Conservation (phyloP, 2,113 vertebrate species). For the Recurvirostra avosetta region DNA sequence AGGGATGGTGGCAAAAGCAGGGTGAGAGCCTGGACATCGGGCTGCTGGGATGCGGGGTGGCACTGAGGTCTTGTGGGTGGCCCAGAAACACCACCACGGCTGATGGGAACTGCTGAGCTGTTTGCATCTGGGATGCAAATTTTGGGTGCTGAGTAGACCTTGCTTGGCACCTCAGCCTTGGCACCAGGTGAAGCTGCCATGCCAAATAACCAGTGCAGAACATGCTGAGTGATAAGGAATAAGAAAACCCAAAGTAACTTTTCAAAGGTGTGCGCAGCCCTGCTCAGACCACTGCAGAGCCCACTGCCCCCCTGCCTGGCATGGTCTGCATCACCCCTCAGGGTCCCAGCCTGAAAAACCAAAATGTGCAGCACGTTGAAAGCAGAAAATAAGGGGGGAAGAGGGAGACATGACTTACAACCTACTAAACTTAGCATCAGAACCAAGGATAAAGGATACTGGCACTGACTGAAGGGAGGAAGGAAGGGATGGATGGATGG, state of each 20-base stretch:
- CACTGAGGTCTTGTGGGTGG: background rate
- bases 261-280: background rate
- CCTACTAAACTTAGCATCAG: background rate
- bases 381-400: background rate
- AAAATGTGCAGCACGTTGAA: background rate
- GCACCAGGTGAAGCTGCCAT: background rate
- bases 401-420: background rate
- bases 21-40: rapidly evolving
- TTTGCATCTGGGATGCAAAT: background rate
- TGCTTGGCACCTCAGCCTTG: background rate
- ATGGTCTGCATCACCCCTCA: background rate
- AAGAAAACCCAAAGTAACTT: background rate
- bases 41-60: background rate
- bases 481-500: too few relatives aligned
- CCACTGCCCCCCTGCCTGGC: background rate
- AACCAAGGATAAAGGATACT: background rate
- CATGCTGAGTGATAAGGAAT: too few relatives aligned
- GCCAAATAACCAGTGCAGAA: background rate
- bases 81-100: background rate
- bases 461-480: background rate
- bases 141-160: background rate
- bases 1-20: background rate
- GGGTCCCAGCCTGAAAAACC: background rate
- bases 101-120: background rate
- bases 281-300: background rate